Evolutionary conservation across 1,140 invertebrate species (phyloP).

Genomic region (Lordiphosa collinella): DNA sequence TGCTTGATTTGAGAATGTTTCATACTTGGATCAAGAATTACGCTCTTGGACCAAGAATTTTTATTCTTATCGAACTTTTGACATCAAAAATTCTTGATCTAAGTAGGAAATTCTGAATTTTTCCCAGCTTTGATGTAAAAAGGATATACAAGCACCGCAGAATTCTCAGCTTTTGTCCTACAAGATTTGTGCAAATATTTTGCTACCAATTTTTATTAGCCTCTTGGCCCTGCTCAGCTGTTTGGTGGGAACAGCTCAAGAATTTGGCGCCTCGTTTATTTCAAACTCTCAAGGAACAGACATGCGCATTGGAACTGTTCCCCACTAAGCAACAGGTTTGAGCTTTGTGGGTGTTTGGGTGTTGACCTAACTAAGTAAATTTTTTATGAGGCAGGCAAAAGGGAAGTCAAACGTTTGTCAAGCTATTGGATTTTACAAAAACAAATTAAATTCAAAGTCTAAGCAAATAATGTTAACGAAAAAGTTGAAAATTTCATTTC

Average conservation of each 20-base stretch:
- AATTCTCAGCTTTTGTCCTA: too few species aligned
- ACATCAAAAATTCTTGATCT: too few species aligned
- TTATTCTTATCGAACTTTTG: too few species aligned
- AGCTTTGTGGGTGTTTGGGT: conserved; percentile 10
- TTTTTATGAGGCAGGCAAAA: conserved; percentile 41
- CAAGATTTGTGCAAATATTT: too few species aligned
- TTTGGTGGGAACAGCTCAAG: conserved; percentile 6
- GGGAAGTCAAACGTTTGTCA: conserved; percentile 20
- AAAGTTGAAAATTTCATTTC: conserved; percentile 16
- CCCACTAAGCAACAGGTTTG: conserved; percentile 44
- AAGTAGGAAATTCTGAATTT: too few species aligned
- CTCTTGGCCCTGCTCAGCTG: conserved; percentile 11
- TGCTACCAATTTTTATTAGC: neutral
- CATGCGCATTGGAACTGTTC: conserved; percentile 42
- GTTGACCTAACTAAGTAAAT: conserved; percentile 37
- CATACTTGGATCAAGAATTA: too few species aligned
- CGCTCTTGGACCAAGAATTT: too few species aligned
- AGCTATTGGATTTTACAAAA: conserved; percentile 14
- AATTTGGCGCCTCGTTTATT: conserved; percentile 14
- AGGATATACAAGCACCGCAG: too few species aligned
- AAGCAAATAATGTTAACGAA: conserved; percentile 15
- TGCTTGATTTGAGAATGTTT: too few species aligned
- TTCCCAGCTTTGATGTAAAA: too few species aligned
- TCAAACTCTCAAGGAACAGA: conserved; percentile 5
- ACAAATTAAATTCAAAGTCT: conserved; percentile 34